phyloP scores from a whole-genome alignment of 2,888 invertebrate species.

The Adelphocoris suturalis region DNA sequence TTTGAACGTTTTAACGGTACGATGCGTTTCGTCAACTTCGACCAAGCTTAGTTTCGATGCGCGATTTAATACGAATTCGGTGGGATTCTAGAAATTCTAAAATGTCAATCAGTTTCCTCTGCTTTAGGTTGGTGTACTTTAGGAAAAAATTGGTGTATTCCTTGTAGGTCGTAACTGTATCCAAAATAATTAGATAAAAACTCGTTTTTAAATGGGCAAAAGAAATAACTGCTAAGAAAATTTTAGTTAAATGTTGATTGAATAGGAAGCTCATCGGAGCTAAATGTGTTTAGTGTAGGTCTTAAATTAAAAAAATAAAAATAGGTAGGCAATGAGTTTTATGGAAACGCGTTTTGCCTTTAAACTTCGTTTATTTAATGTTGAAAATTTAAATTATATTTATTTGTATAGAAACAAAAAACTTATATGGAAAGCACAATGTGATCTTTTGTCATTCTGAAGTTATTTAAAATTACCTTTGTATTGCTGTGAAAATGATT shows the following conservation, averaged over 20 bases:
- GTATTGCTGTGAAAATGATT: constrained; percentile 62
- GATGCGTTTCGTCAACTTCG: no score
- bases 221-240: constrained; percentile 38
- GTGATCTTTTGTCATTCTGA: constrained; percentile 72
- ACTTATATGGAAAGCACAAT: constrained; percentile 74
- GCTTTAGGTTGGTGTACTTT: constrained; percentile 46
- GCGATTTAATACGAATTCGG: no score
- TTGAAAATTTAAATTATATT: constrained; percentile 74
- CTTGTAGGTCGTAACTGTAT: constrained; percentile 45
- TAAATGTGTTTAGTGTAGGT: constrained; percentile 62
- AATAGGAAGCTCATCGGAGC: constrained; percentile 56
- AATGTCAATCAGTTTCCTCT: constrained; percentile 10
- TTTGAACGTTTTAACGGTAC: no score
- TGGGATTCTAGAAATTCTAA: background rate
- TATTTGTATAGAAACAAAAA: constrained; percentile 71
- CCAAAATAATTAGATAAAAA: constrained; percentile 19
- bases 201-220: constrained; percentile 19
- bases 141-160: constrained; percentile 36
- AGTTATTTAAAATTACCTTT: constrained; percentile 21
- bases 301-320: constrained; percentile 28
- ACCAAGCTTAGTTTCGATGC: no score
- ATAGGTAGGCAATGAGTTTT: constrained; percentile 37
- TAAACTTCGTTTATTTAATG: constrained; percentile 72
- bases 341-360: constrained; percentile 55
- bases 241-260: constrained; percentile 65